Evolutionary conservation across 2,888 invertebrate species (phyloP), one percentile per base, ranked within the genome.

Genomic region (Catocala fraxini): DNA sequence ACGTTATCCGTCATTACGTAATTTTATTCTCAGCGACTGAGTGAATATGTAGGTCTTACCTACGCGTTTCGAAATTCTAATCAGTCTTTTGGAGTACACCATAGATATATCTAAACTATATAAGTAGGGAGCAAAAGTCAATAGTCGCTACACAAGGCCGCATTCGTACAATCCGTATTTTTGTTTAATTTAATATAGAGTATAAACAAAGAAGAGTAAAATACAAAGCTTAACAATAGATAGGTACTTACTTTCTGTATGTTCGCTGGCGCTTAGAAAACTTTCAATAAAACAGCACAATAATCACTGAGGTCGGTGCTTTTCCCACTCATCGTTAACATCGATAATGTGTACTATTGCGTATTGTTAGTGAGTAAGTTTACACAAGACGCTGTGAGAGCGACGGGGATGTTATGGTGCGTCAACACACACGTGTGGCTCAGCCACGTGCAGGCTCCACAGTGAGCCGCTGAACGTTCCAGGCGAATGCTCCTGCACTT

Each of bases 401-500:
- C 60, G 51, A 58, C 84, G 81, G 53, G 58, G 51, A 58, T 85
- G 81, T 80, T 83, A 80, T 84, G 83, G 82, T 86, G 81, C 86
- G 87, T 85, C 82, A 82, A 71, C 70, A 66, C 77, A 85, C 91
- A 89, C 92, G 93, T 92, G 92, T 88, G 81, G 54, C 75, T 76
- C 63, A 79, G 77, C 78, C 90, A 92, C 92, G 90, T 90, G 91
- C 88, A 83, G 89, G 84, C 80, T 86, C 85, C 86, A 83, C 86
- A 86, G 88, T 92, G 92, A 90, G 84, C 80, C 75, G 74, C 73
- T 68, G 70, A 71, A 72, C 88, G 93, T 93, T 93, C 92, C 93
- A 91, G 89, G 71, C 90, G 85, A 86, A 75, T 83, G 92, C 83
- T 88, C 91, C 91, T 90, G 90, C 92, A 92, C 93, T 91, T 92